Evolutionary conservation across 2,113 vertebrate genomes (phyloP), one percentile per base, ranked within the genome.

Genomic region (Aphyosemion australe): DNA sequence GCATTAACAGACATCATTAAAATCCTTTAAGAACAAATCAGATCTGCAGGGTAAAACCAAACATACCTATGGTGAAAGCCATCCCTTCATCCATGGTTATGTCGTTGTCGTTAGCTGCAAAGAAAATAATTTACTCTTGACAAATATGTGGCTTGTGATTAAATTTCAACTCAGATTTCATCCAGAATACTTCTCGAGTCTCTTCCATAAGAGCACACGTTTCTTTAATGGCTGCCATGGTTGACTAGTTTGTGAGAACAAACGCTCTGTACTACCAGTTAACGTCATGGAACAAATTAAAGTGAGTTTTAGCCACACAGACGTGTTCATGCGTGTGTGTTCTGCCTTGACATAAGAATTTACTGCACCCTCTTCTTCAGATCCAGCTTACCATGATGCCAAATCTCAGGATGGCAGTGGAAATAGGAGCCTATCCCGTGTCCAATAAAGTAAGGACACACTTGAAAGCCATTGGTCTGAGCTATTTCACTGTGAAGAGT

Each of bases 401-500:
- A 99, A 79, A 98, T 95, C 87, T 99, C 96, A 66, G 96, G 96
- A 61, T 97, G 92, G 65, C 96, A 94, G 19, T 98, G 96, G 78
- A 99, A 98, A 87, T 93, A 93, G 6, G 96, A 95, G 74, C 97
- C 97, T 61, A 99, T 98, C 66, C 97, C 96, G 80, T 97, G 97
- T 62, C 97, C 97, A 53, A 98, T 87, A 61, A 98, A 98, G 84
- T 93, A 92, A 0, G 95, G 96, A 82, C 96, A 98, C 58, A 98
- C 96, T 72, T 87, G 90, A 61, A 98, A 95, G 43, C 93, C 93
- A 8, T 80, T 92, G 43, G 65, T 80, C n/a, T 48, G 34, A 0
- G 94, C 94, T 78, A 97, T 90, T 20, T 81, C 89, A 90, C 96
- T 99, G 90, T 6, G 34, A 72, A 14, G 8, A 45, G 8, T 0